Evolutionary conservation across 2,113 vertebrate genomes (phyloP), one percentile per base, ranked within the genome.

Genomic region (Clupea harengus): DNA sequence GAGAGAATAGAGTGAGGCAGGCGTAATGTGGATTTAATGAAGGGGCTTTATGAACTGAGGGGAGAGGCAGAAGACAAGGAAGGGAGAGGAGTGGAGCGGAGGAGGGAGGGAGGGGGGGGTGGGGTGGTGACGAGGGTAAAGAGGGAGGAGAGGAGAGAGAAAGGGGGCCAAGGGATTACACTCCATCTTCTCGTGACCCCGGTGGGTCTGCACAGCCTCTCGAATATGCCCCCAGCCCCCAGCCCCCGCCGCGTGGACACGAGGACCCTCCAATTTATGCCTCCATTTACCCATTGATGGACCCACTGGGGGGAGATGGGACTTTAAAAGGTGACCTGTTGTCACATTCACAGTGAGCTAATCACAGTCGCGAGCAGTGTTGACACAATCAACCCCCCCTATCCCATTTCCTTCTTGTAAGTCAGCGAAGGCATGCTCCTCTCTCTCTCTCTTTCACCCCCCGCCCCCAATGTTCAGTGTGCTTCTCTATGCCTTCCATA

Each of bases 21-120:
- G 89, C 86, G 85, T 94, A 93, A 94, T 94, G 91, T 92, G 91
- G 89, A 93, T 94, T 94, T 95, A 94, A 95, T 94, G 92, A 94
- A 18, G 45, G 88, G 86, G 86, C 87, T 91, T 94, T 88, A 87
- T 93, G 89, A 93, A 93, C 86, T 90, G 88, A 89, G 85, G 85
- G 81, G 45, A 88, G 88, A 84, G 72, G 89, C 81, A 64, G 44
- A 85, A 85, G 83, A 83, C 57, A 86, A 72, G 85, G 87, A 18
- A 75, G 82, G 84, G 82, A 84, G 89, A 89, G 84, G 84, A 85
- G 83, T 84, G 81, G 84, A 54, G 50, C n/a, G n/a, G 17, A 20
- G 78, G 83, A 46, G 52, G 72, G 83, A 90, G 78, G 2, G 82
- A 85, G 64, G 54, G 25, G 22, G 72, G 82, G 80, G 54, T 20